phyloP scores from a whole-genome alignment of 2,888 invertebrate species.

The Yponomeuta sedellus region DNA sequence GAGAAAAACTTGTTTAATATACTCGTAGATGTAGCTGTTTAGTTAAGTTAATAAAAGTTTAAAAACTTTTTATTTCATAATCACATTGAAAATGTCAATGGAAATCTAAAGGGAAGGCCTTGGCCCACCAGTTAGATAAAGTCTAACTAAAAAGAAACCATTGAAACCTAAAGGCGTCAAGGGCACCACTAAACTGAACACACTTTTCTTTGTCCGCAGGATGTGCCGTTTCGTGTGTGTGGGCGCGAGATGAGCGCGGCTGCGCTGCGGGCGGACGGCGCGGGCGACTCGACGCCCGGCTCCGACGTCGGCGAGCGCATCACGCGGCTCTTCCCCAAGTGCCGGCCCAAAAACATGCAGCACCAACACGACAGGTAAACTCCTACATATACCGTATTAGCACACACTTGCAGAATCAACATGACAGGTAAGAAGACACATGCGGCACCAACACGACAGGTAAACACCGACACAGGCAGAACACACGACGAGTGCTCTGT shows the following conservation, averaged over 20 bases:
- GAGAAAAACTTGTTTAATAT: no score
- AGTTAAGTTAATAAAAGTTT: no score
- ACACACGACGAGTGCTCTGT: no score
- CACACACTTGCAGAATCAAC: conserved; percentile 72
- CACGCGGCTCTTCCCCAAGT: conserved; percentile 91
- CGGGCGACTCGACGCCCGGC: conserved; percentile 72
- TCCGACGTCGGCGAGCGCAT: conserved; percentile 83
- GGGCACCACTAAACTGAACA: no score
- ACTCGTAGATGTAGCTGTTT: no score
- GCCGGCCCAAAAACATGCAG: conserved; percentile 81
- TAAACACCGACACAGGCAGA: not conserved
- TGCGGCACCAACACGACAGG: conserved; percentile 38
- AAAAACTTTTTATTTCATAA: no score
- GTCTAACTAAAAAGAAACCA: no score
- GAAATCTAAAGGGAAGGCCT: no score
- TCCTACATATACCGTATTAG: conserved; percentile 27
- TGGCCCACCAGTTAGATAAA: no score
- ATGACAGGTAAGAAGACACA: not conserved
- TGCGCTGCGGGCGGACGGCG: conserved; percentile 65
- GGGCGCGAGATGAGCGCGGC: conserved; percentile 69
- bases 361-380: conserved; percentile 57
- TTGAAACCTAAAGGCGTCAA: no score
- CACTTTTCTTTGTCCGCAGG: not conserved
- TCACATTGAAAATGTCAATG: no score
- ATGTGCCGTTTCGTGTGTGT: conserved; percentile 31